Conservation (phyloP, 1,140 invertebrate species). For the Sycophila sp. region DNA sequence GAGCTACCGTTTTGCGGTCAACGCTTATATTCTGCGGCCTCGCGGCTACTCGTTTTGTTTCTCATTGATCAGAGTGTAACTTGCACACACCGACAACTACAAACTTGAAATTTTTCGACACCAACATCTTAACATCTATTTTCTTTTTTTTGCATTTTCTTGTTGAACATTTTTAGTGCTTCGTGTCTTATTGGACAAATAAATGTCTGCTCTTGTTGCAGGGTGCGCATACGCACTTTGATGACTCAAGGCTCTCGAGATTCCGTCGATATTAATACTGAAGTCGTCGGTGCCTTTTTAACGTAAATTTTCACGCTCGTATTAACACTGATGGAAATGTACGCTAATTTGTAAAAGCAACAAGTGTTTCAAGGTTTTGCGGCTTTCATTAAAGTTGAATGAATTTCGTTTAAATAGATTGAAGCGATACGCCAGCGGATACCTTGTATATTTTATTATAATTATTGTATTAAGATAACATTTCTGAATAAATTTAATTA, state of each 20-base stretch:
- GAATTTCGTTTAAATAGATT: not conserved
- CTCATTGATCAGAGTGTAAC: conserved; percentile 54
- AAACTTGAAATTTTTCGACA: conserved; percentile 2
- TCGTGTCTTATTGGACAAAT: too few species aligned
- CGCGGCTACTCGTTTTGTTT: conserved; percentile 45
- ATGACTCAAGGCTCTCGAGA: conserved; percentile 18
- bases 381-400: conserved; percentile 34
- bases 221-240: too few species aligned
- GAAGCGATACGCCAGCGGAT: not conserved
- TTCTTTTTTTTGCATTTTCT: conserved; percentile 2
- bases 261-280: conserved; percentile 10
- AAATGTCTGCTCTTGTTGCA: conserved; percentile 3
- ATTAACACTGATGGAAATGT: conserved; percentile 18
- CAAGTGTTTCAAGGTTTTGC: conserved; percentile 36
- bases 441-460: too few species aligned
- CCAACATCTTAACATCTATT: not conserved
- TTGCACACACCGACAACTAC: not conserved
- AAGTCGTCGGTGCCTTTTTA: not conserved
- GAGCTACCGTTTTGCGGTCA: conserved; percentile 60
- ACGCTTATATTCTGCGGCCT: conserved; percentile 25
- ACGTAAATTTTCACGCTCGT: conserved; percentile 20
- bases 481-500: too few species aligned
- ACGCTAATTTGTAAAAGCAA: conserved; percentile 3
- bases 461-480: too few species aligned
- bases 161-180: too few species aligned